Evolutionary conservation across 2,888 invertebrate genomes (phyloP).

Genomic region (Nebria salina): DNA sequence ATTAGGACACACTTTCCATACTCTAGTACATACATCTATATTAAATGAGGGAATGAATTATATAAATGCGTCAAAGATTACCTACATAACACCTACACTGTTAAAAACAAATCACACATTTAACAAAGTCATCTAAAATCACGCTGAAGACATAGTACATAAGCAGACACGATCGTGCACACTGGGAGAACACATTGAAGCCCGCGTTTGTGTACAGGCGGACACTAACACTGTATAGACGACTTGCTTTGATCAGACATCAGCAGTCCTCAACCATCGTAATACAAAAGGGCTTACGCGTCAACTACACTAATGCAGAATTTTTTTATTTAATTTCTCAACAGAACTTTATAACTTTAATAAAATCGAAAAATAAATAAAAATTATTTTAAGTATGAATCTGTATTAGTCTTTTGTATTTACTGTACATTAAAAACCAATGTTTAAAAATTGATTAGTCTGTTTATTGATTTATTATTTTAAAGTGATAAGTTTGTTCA

Average conservation of each 20-base stretch:
- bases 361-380: no score
- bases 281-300: not conserved
- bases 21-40: no score
- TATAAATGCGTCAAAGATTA: not conserved
- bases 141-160: slow-evolving; percentile 44
- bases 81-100: slow-evolving; percentile 31
- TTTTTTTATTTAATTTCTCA: no score
- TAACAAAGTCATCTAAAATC: slow-evolving; percentile 46
- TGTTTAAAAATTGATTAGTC: not conserved
- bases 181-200: slow-evolving; percentile 7
- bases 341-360: no score
- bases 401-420: no score
- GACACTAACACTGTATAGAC: not conserved
- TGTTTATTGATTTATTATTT: not conserved
- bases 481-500: no score
- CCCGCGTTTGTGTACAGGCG: not conserved
- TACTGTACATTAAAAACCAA: not conserved
- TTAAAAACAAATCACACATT: slow-evolving; percentile 42
- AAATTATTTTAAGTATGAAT: no score
- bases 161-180: slow-evolving; percentile 32
- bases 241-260: not conserved
- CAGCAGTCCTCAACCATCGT: slow-evolving; percentile 4
- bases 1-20: no score
- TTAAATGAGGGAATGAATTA: no score
- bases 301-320: no score